Conservation (phyloP, 2,113 vertebrate genomes). For the Tautogolabrus adspersus region DNA sequence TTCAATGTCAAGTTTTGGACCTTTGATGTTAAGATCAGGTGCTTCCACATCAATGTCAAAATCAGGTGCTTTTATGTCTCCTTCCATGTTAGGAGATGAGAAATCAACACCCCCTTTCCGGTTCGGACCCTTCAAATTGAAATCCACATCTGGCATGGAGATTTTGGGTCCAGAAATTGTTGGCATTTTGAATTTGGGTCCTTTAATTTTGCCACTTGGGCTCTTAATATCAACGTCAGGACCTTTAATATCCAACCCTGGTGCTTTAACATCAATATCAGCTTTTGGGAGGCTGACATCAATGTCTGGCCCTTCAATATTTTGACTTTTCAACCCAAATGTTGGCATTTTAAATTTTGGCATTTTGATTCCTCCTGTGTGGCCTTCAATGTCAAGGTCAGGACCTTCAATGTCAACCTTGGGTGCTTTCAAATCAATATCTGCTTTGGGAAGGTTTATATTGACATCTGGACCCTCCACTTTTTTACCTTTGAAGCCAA, state of each 20-base stretch:
- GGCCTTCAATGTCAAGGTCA: slow-evolving; percentile 65
- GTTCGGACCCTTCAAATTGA: slow-evolving; percentile 5
- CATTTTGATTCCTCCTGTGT: too few species aligned
- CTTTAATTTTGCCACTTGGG: slow-evolving; percentile 58
- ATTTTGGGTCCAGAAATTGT: not conserved
- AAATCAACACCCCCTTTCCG: slow-evolving; percentile 2
- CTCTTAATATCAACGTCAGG: slow-evolving; percentile 69
- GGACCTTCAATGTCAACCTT: slow-evolving; percentile 20
- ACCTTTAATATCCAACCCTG: slow-evolving; percentile 50
- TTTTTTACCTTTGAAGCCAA: slow-evolving; percentile 55
- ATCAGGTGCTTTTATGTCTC: slow-evolving; percentile 31
- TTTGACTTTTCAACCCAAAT: slow-evolving; percentile 3
- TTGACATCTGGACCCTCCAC: slow-evolving; percentile 46
- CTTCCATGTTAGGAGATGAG: not conserved
- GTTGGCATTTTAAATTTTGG: slow-evolving; percentile 42
- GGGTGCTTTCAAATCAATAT: not conserved
- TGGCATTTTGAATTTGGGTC: slow-evolving; percentile 51
- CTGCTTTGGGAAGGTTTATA: not conserved
- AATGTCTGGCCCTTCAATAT: slow-evolving; percentile 22
- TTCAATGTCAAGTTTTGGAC: slow-evolving; percentile 10
- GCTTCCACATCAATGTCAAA: not conserved
- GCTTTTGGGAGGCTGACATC: slow-evolving; percentile 25
- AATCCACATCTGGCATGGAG: slow-evolving; percentile 24
- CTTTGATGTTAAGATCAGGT: not conserved
- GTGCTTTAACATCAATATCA: slow-evolving; percentile 30